These are phyloP conservation scores for Zaprionus lineosus DNA, from an alignment of 2,888 invertebrate genomes.

Conservation along the genomic window DNA sequence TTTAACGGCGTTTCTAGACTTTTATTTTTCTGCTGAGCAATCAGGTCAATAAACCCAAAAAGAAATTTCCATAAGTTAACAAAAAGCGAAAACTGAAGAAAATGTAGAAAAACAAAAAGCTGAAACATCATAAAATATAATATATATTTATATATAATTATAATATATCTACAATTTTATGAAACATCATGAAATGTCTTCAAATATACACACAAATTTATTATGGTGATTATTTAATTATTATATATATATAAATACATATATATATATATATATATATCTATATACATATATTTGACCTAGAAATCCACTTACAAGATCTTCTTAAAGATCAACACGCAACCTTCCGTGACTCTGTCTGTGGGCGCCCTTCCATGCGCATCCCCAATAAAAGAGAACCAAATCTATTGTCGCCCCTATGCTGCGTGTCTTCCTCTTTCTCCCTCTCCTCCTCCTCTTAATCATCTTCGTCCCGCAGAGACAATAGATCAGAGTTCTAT, in stretches of 20 bases:
- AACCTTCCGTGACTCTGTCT: conserved; percentile 42
- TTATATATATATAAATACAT: background rate
- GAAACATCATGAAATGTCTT: too few species aligned
- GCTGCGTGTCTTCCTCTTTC: too few species aligned
- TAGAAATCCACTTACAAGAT: conserved; percentile 40
- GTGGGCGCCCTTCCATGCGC: conserved; percentile 55
- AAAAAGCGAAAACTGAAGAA: conserved; percentile 20
- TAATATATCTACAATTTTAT: too few species aligned
- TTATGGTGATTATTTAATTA: background rate
- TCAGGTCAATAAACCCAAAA: conserved; percentile 55
- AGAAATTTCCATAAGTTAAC: background rate
- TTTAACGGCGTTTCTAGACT: conserved; percentile 50
- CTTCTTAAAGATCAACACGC: conserved; percentile 48
- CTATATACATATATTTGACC: conserved; percentile 19
- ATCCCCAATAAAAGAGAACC: conserved; percentile 36
- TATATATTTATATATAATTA: too few species aligned
- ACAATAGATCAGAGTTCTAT: conserved; percentile 51
- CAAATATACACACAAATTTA: too few species aligned
- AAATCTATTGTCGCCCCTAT: conserved; percentile 1
- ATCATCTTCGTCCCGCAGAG: background rate
- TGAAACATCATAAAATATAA: too few species aligned
- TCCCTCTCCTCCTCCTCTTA: background rate
- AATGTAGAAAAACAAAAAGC: conserved; percentile 11
- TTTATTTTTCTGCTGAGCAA: conserved; percentile 67
- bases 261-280: background rate